Base-by-base conservation (phyloP, 2,888 invertebrate species). In the Willowsia nigromaculata region DNA sequence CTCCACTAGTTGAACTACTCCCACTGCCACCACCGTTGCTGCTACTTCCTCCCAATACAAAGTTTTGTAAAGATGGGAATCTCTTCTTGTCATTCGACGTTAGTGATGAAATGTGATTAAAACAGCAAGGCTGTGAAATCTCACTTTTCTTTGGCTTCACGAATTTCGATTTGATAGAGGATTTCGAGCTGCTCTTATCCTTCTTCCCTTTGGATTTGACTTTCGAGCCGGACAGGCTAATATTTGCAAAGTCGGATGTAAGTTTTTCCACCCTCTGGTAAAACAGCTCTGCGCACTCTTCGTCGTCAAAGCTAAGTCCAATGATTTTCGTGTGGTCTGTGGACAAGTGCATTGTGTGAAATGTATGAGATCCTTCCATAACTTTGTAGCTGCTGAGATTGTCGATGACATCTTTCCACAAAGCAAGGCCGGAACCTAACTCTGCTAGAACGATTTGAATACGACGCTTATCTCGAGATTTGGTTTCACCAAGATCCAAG, bases 51-150 rank as follows among this genome's bases (percentile, higher is more conserved):
- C 78, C 71, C 50, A 86, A 18, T 15, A 93, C 90, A 81, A 92
- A 92, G 37, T 91, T 90, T 81, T 93, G 93, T 1, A 93, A 88
- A 33, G 92, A 92, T 5, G 92, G 89, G 76, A 92, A 91, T 25
- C 92, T 82, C 76, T 89, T 91, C 59, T 90, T 91, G 88, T 93
- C 93, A 9, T 85, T 92, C 1, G 91, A 89, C 22, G 90, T 92
- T 27, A 93, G 76, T 0, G 92, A 92, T 80, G 97, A 97, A 91
- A 97, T 96, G 94, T 97, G 97, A 93, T 96, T 96, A 94, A 97
- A 97, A 93, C 97, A 97, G 93, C 97, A 97, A 0, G 97, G 97
- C 93, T 96, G 96, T 71, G 97, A 97, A 92, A 97, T 97, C 94
- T 97, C 96, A 89, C 95, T 95, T 94, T 97, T 97, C 76, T 96